Base-by-base conservation (phyloP, 2,888 invertebrate species). In the Scaptomyza parva region DNA sequence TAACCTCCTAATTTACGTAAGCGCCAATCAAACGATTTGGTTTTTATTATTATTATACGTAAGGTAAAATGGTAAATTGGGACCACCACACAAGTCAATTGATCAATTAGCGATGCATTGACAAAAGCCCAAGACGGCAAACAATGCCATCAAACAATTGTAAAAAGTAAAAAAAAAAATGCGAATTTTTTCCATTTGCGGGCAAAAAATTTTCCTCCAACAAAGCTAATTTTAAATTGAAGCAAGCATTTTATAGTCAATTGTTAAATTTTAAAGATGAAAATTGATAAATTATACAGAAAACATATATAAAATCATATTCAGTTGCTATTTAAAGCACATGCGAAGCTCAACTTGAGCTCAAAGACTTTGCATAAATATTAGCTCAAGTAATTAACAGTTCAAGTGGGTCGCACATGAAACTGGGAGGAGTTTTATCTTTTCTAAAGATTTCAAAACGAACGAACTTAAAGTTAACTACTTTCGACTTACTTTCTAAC, bases 1-100 rank as follows among this genome's bases (percentile, higher is more conserved):
- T 75, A 67, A 71, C 52, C 55, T 61, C 73, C 50, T 52, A 39
- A 70, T 86, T 82, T 86, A 84, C 82, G 85, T 81, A 86, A 86
- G 68, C 57, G 70, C 61, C 75, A 71, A 70, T 71, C 54, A 73
- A 78, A 78, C 58, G 66, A 61, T 68, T 75, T 70, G 54, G 70
- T 65, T 58, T 61, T 14, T 39, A 59, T 65, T 54, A 45, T 39
- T 37, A 17, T 37, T 37, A n/a, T n/a, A n/a, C 17, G 37, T 37
- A 53, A 53, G 57, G 57, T 61, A 70, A 62, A 61, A 78, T 47
- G 60, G 22, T 47, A 60, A 70, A 51, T 63, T 48, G 55, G 51
- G 45, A 53, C 41, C 47, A 20, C 51, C 62, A 58, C 41, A 51
- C 67, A 64, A 60, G 70, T 60, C 84, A 82, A 84, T 84, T 86